Evolutionary conservation across 2,888 invertebrate genomes (phyloP), one percentile per base, ranked within the genome.

Genomic region (Malacosoma neustria): DNA sequence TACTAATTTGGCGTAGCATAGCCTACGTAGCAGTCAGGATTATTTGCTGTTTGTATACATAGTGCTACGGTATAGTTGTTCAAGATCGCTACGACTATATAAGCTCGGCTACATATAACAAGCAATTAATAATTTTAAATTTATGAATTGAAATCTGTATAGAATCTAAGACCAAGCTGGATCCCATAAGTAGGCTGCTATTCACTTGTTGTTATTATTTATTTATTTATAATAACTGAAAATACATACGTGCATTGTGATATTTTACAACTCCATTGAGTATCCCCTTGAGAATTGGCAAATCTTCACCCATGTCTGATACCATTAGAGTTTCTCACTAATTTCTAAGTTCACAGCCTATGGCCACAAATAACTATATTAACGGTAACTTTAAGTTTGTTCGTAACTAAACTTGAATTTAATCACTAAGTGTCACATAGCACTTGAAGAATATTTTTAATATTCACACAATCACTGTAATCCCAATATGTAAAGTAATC

Each of bases 161-260:
- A n/a, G n/a, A n/a, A n/a, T n/a, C n/a, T n/a, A n/a, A n/a, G n/a
- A n/a, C n/a, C n/a, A n/a, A n/a, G n/a, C n/a, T n/a, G n/a, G n/a
- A n/a, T n/a, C n/a, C n/a, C n/a, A n/a, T n/a, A n/a, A n/a, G 58
- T 54, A 51, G 51, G 41, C 41, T 53, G 54, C 49, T 44, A 46
- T 54, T 37, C 40, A 38, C 15, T 36, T 40, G 42, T 42, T 40
- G 33, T 40, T 44, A 42, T 34, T 37, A 36, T 40, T 35, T 40
- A 36, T 30, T 34, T 33, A 29, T n/a, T 33, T 29, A 7, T 11
- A 29, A 7, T 11, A 15, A 15, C 11, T 7, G 15, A 58, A 54
- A 63, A 87, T 87, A 95, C 95, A 86, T 94, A 95, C 95, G 95
- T 89, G 95, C 95, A 90, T 95, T 95, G 84, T 95, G 95, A 84